These are phyloP conservation scores for Hepsetus odoe DNA, from an alignment of 2,113 vertebrate species.

Conservation along the genomic window DNA sequence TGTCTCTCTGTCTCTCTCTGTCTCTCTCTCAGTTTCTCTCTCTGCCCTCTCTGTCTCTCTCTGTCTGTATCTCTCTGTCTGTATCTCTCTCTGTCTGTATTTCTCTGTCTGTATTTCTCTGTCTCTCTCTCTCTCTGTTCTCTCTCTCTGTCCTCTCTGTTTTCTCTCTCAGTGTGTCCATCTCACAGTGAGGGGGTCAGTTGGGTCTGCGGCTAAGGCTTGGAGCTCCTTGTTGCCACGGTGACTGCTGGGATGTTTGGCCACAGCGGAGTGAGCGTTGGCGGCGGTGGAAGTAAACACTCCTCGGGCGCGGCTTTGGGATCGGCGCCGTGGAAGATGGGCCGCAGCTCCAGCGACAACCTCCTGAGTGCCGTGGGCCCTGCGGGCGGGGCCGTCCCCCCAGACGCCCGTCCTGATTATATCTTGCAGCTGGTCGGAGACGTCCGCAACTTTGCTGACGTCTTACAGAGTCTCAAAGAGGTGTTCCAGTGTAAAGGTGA, in stretches of 20 bases:
- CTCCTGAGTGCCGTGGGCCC: slow-evolving; percentile 78
- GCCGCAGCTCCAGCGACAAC: slow-evolving; percentile 79
- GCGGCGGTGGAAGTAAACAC: slow-evolving; percentile 74
- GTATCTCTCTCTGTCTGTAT: too few relatives aligned
- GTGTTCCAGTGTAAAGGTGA: slow-evolving; percentile 78
- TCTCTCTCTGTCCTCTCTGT: too few relatives aligned
- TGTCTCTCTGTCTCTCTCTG: neutral
- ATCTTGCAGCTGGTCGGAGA: slow-evolving; percentile 83
- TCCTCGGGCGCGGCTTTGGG: slow-evolving; percentile 76
- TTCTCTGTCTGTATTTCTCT: too few relatives aligned
- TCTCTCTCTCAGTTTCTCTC: too few relatives aligned
- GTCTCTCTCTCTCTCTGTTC: too few relatives aligned
- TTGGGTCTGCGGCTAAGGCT: neutral
- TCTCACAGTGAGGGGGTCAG: neutral
- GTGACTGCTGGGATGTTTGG: slow-evolving; percentile 83
- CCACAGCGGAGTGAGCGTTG: slow-evolving; percentile 77
- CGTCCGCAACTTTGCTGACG: slow-evolving; percentile 82
- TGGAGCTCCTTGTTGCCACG: neutral
- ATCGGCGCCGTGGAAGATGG: slow-evolving; percentile 79
- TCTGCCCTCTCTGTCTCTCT: too few relatives aligned
- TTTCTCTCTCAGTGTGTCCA: neutral
- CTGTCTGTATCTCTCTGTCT: too few relatives aligned
- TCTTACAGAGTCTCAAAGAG: slow-evolving; percentile 83
- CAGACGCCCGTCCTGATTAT: slow-evolving; percentile 85
- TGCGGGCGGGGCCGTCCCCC: slow-evolving; percentile 74